Evolutionary conservation across 2,113 vertebrate species (phyloP).

Genomic region (Labrus mixtus): DNA sequence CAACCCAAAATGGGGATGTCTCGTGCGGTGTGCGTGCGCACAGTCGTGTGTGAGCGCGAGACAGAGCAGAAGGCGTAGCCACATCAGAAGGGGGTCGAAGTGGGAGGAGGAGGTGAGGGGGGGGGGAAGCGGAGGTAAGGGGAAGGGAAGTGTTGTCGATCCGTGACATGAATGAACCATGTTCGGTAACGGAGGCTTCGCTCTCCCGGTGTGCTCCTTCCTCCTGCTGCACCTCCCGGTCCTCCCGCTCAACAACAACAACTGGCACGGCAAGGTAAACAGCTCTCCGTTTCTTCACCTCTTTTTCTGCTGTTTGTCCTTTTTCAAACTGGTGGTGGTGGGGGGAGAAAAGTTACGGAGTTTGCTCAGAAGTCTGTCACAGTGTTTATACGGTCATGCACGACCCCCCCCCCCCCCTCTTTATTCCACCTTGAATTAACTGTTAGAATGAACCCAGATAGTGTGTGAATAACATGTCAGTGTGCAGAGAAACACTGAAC

Average conservation of each 20-base stretch:
- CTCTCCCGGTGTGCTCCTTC: conserved; percentile 65
- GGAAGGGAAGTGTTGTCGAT: conserved; percentile 50
- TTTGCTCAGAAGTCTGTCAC: conserved; percentile 17
- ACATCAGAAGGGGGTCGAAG: conserved; percentile 32
- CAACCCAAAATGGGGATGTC: neutral
- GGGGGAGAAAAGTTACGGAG: neutral
- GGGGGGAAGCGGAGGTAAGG: conserved; percentile 41
- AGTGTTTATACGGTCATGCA: conserved; percentile 17
- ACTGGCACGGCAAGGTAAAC: conserved; percentile 68
- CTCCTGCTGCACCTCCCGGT: conserved; percentile 63
- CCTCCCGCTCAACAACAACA: conserved; percentile 31
- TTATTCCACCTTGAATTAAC: neutral
- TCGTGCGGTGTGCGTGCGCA: neutral
- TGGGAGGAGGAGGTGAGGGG: conserved; percentile 31
- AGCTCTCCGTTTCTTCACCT: conserved; percentile 8
- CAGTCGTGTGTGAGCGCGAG: neutral
- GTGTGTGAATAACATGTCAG: neutral
- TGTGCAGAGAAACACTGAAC: neutral
- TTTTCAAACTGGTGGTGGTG: neutral
- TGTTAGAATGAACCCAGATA: neutral
- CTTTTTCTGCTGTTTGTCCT: neutral
- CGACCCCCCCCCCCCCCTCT: neutral
- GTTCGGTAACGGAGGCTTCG: conserved; percentile 71
- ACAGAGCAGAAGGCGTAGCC: conserved; percentile 40
- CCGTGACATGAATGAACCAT: conserved; percentile 76